These are phyloP conservation scores for Emberiza fucata DNA, from an alignment of 2,113 vertebrate genomes.

Conservation along the genomic window DNA sequence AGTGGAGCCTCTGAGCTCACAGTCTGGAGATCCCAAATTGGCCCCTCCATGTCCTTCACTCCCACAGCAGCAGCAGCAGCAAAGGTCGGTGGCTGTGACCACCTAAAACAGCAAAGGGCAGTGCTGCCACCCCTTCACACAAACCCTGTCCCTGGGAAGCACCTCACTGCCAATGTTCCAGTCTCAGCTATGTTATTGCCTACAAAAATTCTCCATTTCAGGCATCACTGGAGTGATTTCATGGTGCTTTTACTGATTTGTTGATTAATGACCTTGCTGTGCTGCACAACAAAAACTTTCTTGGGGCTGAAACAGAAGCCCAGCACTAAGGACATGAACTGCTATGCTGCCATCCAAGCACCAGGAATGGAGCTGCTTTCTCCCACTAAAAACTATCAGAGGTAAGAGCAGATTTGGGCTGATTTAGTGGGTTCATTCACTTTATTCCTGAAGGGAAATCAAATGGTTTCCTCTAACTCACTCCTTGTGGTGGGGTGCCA, in stretches of 20 bases:
- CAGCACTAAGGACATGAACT: not conserved
- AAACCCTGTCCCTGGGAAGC: not conserved
- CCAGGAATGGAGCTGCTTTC: not conserved
- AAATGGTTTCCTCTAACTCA: not conserved
- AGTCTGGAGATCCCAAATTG: not conserved
- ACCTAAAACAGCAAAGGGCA: not conserved
- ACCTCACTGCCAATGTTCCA: not conserved
- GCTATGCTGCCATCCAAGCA: not conserved
- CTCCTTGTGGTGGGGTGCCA: accelerated
- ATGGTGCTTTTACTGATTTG: not conserved
- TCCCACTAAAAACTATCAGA: not conserved
- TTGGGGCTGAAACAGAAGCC: not conserved
- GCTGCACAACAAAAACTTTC: not conserved
- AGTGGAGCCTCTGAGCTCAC: not conserved
- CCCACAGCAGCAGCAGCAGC: not conserved
- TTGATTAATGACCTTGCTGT: not conserved
- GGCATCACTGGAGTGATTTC: not conserved
- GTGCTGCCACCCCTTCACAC: not conserved
- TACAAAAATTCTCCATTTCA: not conserved
- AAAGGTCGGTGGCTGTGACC: not conserved
- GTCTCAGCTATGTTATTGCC: not conserved
- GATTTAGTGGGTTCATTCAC: not conserved
- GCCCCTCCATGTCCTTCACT: accelerated
- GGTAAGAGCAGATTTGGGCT: not conserved
- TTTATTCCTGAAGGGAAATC: not conserved